Evolutionary conservation across 2,113 vertebrate genomes (phyloP).

Genomic region (Hippolais icterina): DNA sequence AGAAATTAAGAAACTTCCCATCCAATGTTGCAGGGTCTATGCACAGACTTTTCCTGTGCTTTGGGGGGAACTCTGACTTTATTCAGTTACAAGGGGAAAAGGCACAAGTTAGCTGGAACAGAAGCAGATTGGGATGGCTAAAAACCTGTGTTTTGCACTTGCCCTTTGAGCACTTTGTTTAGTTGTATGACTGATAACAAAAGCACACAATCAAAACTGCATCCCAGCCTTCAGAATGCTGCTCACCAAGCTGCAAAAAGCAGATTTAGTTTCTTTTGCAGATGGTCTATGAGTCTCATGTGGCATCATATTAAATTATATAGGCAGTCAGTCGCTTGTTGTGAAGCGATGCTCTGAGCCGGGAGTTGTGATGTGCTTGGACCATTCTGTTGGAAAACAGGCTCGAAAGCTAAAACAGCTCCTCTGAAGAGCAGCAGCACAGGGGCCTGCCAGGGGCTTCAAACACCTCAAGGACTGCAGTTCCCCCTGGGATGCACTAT

Average conservation of each 20-base stretch:
- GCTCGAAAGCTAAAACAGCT: conserved; percentile 39
- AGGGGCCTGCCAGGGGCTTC: conserved; percentile 10
- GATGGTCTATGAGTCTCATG: conserved; percentile 80
- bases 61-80: background rate
- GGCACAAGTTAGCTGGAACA: background rate
- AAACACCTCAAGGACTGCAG: background rate
- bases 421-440: background rate
- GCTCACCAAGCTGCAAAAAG: conserved; percentile 65
- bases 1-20: background rate
- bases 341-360: conserved; percentile 60
- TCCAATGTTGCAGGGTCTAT: background rate
- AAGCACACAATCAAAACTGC: conserved; percentile 14
- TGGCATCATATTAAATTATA: conserved; percentile 86
- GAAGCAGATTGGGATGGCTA: background rate
- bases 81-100: background rate
- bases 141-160: background rate
- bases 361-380: conserved; percentile 63
- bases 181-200: background rate
- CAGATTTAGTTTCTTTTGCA: conserved; percentile 75
- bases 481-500: conserved; percentile 64
- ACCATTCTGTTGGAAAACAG: conserved; percentile 60
- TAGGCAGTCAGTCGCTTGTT: conserved; percentile 78
- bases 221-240: conserved; percentile 25
- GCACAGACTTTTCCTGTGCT: background rate
- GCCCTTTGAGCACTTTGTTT: background rate